Evolutionary conservation across 2,113 vertebrate species (phyloP), one percentile per base, ranked within the genome.

Genomic region (Archilochus colubris): DNA sequence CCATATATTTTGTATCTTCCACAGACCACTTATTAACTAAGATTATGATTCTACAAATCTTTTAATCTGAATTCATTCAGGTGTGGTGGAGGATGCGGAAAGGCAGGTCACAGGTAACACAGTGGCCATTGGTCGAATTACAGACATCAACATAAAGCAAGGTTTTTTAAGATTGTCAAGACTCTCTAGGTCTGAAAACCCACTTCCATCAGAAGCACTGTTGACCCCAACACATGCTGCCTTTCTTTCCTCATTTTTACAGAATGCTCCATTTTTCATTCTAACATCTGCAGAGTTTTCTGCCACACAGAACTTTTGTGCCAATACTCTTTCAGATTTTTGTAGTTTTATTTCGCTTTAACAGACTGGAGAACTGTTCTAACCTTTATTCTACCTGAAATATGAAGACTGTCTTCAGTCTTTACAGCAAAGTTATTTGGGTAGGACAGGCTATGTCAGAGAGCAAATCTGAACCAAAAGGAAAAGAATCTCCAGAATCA

Each of bases 361-460:
- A 64, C 4, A 44, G 24, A 53, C 0, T 48, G 8, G 27, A 82
- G 23, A 61, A 82, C 12, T 28, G 3, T 43, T 43, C 14, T 63
- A 78, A 75, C 7, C 15, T 84, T 81, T 67, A 48, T 6, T 63
- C 36, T 30, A 4, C 21, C 12, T 78, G 25, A 16, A 40, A 46
- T 51, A 20, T 43, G 40, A 82, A 53, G 28, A n/a, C 61, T 64
- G 16, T 50, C 38, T 61, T 73, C 25, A 38, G 12, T 6, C 14
- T 69, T 88, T 25, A 58, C 0, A 4, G 16, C 33, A 79, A 85
- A 63, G 16, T 36, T 82, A 75, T 27, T 75, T 53, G 28, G 7
- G 4, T 66, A 27, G 12, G 14, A 64, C 20, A 33, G 43, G 75
- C 44, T 44, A 22, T 36, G 30, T 57, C 0, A 0, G 24, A 23